Conservation (phyloP, 2,113 vertebrate genomes). For the Oncorhynchus nerka region DNA sequence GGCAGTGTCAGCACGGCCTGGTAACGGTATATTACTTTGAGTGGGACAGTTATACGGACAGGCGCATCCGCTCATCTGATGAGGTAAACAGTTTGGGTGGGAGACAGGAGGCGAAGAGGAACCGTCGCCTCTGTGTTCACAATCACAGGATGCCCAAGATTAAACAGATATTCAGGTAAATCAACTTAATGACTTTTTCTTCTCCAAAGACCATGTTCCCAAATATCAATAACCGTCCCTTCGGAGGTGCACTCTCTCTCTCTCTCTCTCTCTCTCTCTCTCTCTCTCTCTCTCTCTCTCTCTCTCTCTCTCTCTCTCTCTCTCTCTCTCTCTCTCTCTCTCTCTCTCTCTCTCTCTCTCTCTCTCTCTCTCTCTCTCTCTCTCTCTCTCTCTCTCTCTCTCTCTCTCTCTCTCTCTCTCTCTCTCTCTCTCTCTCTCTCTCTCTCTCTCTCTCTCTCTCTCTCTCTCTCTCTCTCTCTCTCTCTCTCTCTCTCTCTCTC, state of each 20-base stretch:
- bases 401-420: background rate
- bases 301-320: background rate
- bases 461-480: background rate
- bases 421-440: too few relatives aligned
- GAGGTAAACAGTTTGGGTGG: slow-evolving; percentile 38
- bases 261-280: background rate
- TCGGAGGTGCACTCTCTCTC: too few relatives aligned
- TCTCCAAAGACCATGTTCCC: slow-evolving; percentile 4
- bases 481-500: too few relatives aligned
- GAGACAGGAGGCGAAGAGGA: slow-evolving; percentile 15
- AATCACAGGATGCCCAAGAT: slow-evolving; percentile 24
- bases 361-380: background rate
- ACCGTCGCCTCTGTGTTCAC: background rate
- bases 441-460: background rate
- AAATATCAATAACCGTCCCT: slow-evolving; percentile 10
- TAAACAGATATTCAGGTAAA: background rate
- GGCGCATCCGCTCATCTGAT: slow-evolving; percentile 52
- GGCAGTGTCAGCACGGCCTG: slow-evolving; percentile 54
- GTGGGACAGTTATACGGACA: slow-evolving; percentile 43
- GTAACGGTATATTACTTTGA: slow-evolving; percentile 54
- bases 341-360: background rate
- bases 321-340: background rate
- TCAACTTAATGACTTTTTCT: slow-evolving; percentile 14
- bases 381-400: too few relatives aligned
- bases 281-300: too few relatives aligned